Conservation (phyloP, 2,888 invertebrate genomes). For the Drosophila trichaetosa region DNA sequence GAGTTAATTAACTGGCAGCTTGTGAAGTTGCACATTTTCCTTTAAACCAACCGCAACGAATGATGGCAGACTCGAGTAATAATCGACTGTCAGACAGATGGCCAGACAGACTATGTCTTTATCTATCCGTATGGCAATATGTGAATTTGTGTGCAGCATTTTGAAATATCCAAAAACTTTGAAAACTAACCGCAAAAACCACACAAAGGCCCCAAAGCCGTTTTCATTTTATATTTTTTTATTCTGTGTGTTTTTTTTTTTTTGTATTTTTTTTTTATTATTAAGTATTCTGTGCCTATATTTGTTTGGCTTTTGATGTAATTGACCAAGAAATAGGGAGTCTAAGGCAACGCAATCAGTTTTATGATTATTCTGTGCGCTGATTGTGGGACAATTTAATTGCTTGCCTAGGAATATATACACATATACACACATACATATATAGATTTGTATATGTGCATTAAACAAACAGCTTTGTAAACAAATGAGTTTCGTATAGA, state of each 20-base stretch:
- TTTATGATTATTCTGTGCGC: conserved; percentile 34
- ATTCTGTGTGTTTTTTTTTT: neutral
- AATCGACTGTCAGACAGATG: conserved; percentile 13
- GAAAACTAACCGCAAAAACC: conserved; percentile 47
- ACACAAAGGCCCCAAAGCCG: conserved; percentile 35
- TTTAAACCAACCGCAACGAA: conserved; percentile 34
- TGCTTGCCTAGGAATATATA: conserved; percentile 14
- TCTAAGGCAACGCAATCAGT: conserved; percentile 41
- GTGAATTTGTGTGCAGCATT: conserved; percentile 15
- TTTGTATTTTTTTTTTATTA: neutral
- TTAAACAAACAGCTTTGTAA: conserved; percentile 21
- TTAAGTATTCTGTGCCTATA: conserved; percentile 36
- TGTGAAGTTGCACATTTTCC: conserved; percentile 33
- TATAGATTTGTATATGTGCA: neutral
- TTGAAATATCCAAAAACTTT: conserved; percentile 23
- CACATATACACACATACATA: neutral
- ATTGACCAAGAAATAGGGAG: conserved; percentile 36
- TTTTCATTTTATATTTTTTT: conserved; percentile 31
- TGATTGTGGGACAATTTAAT: conserved; percentile 45
- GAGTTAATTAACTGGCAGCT: conserved; percentile 12
- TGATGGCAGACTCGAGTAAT: conserved; percentile 20
- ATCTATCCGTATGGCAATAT: conserved; percentile 5
- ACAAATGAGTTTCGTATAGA: conserved; percentile 19
- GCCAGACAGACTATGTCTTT: conserved; percentile 21
- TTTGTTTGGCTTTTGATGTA: conserved; percentile 46